phyloP scores from a whole-genome alignment of 2,888 invertebrate species.

The Drosophila maculinotata region DNA sequence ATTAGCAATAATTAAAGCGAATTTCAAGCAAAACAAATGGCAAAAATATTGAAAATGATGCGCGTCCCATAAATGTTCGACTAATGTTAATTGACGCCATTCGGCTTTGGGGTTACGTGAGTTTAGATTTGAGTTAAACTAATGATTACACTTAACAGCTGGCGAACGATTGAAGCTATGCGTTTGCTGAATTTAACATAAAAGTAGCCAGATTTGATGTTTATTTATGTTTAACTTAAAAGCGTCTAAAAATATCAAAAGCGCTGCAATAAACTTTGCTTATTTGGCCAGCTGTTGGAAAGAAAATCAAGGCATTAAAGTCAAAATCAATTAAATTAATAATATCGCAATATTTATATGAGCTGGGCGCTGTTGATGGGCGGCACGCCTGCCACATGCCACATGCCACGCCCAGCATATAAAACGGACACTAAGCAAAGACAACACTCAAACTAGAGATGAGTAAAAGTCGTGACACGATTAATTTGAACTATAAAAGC shows the following conservation, averaged over 20 bases:
- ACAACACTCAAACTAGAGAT: constrained; percentile 14
- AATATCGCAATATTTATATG: constrained; percentile 57
- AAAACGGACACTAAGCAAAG: constrained; percentile 11
- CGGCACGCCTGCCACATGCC: constrained; percentile 36
- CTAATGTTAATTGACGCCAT: constrained; percentile 46
- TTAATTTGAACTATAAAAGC: background rate
- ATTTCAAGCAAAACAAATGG: constrained; percentile 57
- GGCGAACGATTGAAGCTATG: constrained; percentile 16
- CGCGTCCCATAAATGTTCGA: constrained; percentile 33
- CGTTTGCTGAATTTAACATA: constrained; percentile 29
- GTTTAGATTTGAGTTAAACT: constrained; percentile 17
- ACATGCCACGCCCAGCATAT: constrained; percentile 44
- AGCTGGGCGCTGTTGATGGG: constrained; percentile 17
- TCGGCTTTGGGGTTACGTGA: constrained; percentile 40
- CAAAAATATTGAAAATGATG: constrained; percentile 23
- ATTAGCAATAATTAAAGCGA: constrained; percentile 62
- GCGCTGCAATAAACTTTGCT: constrained; percentile 55
- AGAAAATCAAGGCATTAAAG: constrained; percentile 60
- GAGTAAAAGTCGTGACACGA: constrained; percentile 11
- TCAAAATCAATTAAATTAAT: constrained; percentile 71
- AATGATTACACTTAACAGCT: constrained; percentile 26
- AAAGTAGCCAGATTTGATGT: constrained; percentile 42
- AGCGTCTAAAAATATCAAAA: constrained; percentile 59
- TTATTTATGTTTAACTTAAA: constrained; percentile 26
- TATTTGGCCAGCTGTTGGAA: constrained; percentile 64